Evolutionary conservation across 2,113 vertebrate genomes (phyloP).

Genomic region (Scolopax mira): DNA sequence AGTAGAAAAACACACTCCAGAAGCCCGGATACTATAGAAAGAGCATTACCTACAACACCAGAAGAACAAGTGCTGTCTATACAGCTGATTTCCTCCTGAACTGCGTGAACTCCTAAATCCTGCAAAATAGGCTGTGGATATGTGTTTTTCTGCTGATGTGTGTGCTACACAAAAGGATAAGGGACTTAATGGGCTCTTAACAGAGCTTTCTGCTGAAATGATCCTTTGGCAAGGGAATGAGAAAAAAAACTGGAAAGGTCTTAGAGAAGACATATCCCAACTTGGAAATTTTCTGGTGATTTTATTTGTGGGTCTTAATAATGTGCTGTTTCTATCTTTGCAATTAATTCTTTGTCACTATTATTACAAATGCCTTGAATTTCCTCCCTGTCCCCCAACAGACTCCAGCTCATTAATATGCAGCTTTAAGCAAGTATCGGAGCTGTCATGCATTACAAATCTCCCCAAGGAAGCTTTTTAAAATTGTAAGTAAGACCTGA

Average conservation of each 20-base stretch:
- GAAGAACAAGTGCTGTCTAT: not conserved
- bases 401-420: constrained; percentile 42
- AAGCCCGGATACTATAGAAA: not conserved
- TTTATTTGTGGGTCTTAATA: not conserved
- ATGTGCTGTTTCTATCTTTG: constrained; percentile 26
- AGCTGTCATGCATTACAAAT: constrained; percentile 51
- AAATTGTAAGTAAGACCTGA: constrained; percentile 52
- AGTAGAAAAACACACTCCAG: not conserved
- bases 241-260: not conserved
- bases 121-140: not conserved
- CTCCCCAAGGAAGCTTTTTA: constrained; percentile 50
- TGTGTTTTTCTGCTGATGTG: not conserved
- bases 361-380: constrained; percentile 27
- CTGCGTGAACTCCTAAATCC: not conserved
- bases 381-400: not conserved
- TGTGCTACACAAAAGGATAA: not conserved
- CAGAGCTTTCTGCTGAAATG: not conserved
- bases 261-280: not conserved
- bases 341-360: constrained; percentile 36
- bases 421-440: constrained; percentile 3
- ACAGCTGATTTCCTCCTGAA: not conserved
- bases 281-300: not conserved
- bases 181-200: not conserved
- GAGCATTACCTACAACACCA: not conserved
- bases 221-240: not conserved